These are phyloP conservation scores for Ecdyonurus torrentis DNA, from an alignment of 2,888 invertebrate species.

Conservation along the genomic window DNA sequence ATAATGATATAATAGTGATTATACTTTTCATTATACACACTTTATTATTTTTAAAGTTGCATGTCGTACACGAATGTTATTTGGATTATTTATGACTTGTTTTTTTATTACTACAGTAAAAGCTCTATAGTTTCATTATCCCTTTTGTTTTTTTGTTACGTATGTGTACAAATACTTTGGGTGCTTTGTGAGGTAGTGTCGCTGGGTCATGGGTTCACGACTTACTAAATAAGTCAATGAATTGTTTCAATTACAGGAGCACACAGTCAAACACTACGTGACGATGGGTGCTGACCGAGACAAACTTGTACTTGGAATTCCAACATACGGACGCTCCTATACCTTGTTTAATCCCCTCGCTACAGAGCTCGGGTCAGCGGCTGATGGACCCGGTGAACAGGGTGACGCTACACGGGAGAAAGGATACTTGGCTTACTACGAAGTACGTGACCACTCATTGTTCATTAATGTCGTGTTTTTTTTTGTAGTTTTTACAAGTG, in stretches of 20 bases:
- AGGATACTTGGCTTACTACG: constrained; percentile 84
- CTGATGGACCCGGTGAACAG: constrained; percentile 80
- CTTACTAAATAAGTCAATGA: too few species aligned
- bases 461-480: not conserved
- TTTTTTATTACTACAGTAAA: not conserved
- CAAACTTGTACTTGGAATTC: constrained; percentile 27
- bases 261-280: constrained; percentile 24
- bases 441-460: constrained; percentile 39
- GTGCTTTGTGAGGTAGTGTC: too few species aligned
- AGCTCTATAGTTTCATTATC: too few species aligned
- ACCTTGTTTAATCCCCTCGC: constrained; percentile 75
- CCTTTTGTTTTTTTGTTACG: too few species aligned
- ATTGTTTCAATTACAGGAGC: too few species aligned
- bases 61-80: too few species aligned
- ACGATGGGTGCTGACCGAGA: constrained; percentile 22
- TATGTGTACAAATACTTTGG: too few species aligned
- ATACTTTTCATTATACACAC: too few species aligned
- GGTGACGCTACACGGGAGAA: constrained; percentile 85
- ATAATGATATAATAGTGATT: too few species aligned
- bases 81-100: too few species aligned
- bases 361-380: constrained; percentile 69
- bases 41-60: not conserved
- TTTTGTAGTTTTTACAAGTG: not conserved
- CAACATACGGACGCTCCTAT: constrained; percentile 57
- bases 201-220: too few species aligned